phyloP scores from a whole-genome alignment of 2,113 vertebrate genomes.

The Laticauda colubrina region DNA sequence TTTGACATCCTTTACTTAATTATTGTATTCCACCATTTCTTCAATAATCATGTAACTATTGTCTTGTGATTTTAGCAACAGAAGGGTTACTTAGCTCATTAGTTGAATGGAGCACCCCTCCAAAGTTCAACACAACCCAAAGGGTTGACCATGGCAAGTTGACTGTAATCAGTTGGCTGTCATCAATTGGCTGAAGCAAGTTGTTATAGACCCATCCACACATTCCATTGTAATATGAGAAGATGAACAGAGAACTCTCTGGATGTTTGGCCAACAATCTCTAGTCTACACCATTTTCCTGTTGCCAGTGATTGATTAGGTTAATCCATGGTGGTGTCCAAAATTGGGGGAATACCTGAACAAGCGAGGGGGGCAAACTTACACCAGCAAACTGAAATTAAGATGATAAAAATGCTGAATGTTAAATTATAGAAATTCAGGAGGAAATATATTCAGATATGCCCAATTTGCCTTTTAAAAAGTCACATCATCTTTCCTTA shows the following conservation, averaged over 20 bases:
- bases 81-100: no score
- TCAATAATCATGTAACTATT: neutral
- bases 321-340: neutral
- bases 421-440: neutral
- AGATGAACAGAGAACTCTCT: neutral
- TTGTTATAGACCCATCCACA: neutral
- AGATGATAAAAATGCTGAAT: neutral
- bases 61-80: no score
- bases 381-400: neutral
- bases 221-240: neutral
- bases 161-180: no score
- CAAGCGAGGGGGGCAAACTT: no score
- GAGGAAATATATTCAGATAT: neutral
- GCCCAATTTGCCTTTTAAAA: neutral
- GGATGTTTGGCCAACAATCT: neutral
- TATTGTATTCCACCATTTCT: neutral
- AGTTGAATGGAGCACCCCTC: no score
- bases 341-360: neutral
- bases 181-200: neutral
- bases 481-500: neutral
- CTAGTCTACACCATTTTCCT: no score
- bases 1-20: neutral
- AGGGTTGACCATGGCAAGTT: no score
- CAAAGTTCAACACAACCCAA: no score
- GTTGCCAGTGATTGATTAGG: neutral